A percentile compares a stretch with the other conserved stretches of the same genome.
Conservation (phyloP, 2,797 vertebrate genomes). For the Gallinago stenura region DNA sequence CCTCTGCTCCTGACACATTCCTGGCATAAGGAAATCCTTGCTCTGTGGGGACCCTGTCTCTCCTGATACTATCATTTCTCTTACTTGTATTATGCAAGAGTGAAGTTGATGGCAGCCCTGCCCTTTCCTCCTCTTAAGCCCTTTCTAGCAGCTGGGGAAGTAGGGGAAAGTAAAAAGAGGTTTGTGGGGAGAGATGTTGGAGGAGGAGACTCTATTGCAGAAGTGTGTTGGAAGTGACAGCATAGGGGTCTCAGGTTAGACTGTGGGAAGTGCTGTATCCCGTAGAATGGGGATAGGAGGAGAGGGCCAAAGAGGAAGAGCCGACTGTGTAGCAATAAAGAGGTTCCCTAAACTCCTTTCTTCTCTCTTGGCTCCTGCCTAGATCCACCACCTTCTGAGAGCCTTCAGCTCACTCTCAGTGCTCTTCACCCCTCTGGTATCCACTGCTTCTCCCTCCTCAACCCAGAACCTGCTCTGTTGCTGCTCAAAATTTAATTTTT, state of each 20-base stretch:
- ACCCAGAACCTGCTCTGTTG: neutral
- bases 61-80: neutral
- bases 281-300: neutral
- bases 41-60: neutral
- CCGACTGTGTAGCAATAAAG: neutral
- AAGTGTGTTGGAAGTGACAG: neutral
- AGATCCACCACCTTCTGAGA: neutral
- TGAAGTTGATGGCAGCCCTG: neutral
- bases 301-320: neutral
- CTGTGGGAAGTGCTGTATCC: neutral
- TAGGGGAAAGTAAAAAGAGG: neutral
- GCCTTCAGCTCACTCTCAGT: neutral
- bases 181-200: neutral
- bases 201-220: neutral
- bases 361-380: neutral
- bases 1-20: neutral
- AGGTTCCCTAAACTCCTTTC: neutral
- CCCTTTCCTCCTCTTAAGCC: neutral
- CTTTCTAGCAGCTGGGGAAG: neutral
- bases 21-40: neutral
- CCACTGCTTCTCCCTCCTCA: neutral
- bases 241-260: neutral
- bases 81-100: neutral
- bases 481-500: neutral
- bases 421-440: neutral